Base-by-base conservation (phyloP, 2,113 vertebrate species). In the Boulengeromyrus knoepffleri region DNA sequence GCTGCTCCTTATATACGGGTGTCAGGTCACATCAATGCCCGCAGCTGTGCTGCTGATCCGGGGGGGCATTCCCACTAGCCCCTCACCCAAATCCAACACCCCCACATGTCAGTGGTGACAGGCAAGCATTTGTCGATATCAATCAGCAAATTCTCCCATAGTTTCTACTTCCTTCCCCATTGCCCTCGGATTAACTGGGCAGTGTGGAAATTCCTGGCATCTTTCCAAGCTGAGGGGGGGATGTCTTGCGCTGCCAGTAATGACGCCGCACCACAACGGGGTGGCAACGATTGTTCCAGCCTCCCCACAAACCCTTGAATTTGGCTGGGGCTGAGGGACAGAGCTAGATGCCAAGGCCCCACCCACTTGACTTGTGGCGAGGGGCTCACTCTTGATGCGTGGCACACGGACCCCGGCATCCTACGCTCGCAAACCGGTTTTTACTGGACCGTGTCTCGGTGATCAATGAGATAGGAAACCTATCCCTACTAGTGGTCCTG, bases 91-190 rank as follows among this genome's bases (percentile, higher is more conserved):
- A 56, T 56, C 53, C 53, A 56, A 56, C 89, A 88, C 62, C 74
- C 85, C 83, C 27, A 58, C 56, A 45, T 47, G 62, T 49, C 86
- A 46, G 88, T 80, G 83, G 85, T n/a, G 45, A 89, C 89, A 89
- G 53, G 88, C 86, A 88, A 87, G 90, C 77, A 88, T 89, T 85
- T 85, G 89, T 83, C 46, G 39, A 12, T 77, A 31, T 49, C 70
- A 90, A 88, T 45, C 70, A 24, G 45, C 5, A 52, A 31, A 47
- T 52, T 49, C n/a, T 50, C 85, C 46, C n/a, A 49, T 52, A 49
- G 45, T 50, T 50, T 21, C 10, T 49, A 83, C 77, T 83, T 45
- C 15, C 74, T 36, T 21, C 17, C 39, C 77, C 19, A 2, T 21
- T 19, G 5, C 77, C 19, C 36, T 7, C 19, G 42, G 42, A 83